Percentiles rank a stretch among this genome's conserved stretches.
phyloP scores from a whole-genome alignment of 1,140 invertebrate genomes.

The Chelonus insularis region DNA sequence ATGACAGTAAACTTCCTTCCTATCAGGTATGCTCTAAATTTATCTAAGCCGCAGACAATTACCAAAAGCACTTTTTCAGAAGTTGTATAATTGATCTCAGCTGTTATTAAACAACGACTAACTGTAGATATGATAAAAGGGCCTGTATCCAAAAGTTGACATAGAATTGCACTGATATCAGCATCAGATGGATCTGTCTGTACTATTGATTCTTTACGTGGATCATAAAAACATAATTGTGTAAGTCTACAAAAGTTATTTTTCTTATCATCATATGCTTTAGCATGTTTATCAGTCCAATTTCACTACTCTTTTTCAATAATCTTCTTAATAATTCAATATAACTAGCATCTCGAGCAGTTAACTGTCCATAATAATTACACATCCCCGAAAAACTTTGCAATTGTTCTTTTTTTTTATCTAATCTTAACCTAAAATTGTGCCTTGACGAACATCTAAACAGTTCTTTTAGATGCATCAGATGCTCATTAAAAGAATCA shows the following conservation, averaged over 20 bases:
- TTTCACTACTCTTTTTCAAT: background rate
- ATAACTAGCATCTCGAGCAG: background rate
- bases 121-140: background rate
- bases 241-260: conserved; percentile 1
- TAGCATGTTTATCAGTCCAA: conserved; percentile 1
- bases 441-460: background rate
- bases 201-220: background rate
- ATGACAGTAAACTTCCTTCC: conserved; percentile 12
- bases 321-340: conserved; percentile 4
- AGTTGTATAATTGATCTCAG: conserved; percentile 21
- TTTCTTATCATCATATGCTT: background rate
- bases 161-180: conserved; percentile 6
- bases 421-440: background rate
- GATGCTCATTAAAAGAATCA: background rate
- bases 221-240: conserved; percentile 3
- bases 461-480: background rate
- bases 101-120: conserved; percentile 13
- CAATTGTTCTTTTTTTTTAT: background rate
- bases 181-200: conserved; percentile 9
- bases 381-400: conserved; percentile 9
- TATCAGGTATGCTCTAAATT: conserved; percentile 24
- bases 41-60: conserved; percentile 16
- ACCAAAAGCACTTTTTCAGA: conserved; percentile 26
- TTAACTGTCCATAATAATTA: conserved; percentile 11
- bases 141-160: background rate